Evolutionary conservation across 2,113 vertebrate species (phyloP).

Genomic region (cat (Felis catus)): F.catus_Fca126_mat1.0 CM031418.1:88893501-88894000

Average conservation of each 20-base stretch:
- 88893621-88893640: background rate
- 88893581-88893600: background rate
- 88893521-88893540: background rate
- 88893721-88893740: too few species aligned
- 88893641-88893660: too few species aligned
- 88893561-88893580: background rate
- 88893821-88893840: background rate
- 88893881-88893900: background rate
- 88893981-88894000: background rate
- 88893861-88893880: too few species aligned
- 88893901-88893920: background rate
- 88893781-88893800: too few species aligned
- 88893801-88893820: too few species aligned
- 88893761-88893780: too few species aligned
- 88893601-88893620: too few species aligned
- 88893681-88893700: too few species aligned
- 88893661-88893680: too few species aligned
- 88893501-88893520: background rate
- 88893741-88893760: too few species aligned
- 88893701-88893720: too few species aligned
- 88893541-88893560: background rate
- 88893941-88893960: slow-evolving; percentile 10
- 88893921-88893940: background rate
- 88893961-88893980: background rate
- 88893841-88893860: background rate